These are phyloP conservation scores for Ctena decussata DNA, from an alignment of 2,888 invertebrate genomes.

Conservation along the genomic window DNA sequence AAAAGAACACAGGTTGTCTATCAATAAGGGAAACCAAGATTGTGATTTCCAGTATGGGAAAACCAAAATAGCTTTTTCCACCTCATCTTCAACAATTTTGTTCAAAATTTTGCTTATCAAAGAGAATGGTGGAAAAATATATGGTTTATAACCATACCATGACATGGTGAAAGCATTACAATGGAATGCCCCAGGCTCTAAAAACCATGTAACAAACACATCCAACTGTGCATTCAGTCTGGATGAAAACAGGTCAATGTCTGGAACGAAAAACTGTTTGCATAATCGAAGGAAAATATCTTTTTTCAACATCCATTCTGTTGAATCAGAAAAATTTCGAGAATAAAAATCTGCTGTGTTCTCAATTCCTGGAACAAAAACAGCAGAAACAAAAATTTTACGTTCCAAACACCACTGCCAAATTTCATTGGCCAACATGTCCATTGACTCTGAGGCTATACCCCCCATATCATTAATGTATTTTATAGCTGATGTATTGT, in stretches of 20 bases:
- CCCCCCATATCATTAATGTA: slow-evolving; percentile 46
- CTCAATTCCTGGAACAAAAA: slow-evolving; percentile 15
- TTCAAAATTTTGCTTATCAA: slow-evolving; percentile 44
- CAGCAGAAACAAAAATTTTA: slow-evolving; percentile 35
- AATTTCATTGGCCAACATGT: slow-evolving; percentile 29
- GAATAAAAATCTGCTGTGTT: slow-evolving; percentile 55
- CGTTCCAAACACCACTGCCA: slow-evolving; percentile 45
- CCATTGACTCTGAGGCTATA: slow-evolving; percentile 17
- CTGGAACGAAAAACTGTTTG: slow-evolving; percentile 39
- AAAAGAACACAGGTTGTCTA: neutral
- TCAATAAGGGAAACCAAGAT: neutral
- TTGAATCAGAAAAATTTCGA: slow-evolving; percentile 49
- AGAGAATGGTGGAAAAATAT: slow-evolving; percentile 63
- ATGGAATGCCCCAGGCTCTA: slow-evolving; percentile 39
- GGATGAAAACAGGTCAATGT: slow-evolving; percentile 60
- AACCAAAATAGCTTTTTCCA: slow-evolving; percentile 43
- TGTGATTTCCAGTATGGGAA: slow-evolving; percentile 46
- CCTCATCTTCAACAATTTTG: slow-evolving; percentile 48
- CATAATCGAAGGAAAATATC: slow-evolving; percentile 30
- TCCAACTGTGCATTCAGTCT: slow-evolving; percentile 21
- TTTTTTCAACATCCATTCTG: slow-evolving; percentile 58
- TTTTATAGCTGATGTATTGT: slow-evolving; percentile 25
- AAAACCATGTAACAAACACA: slow-evolving; percentile 50
- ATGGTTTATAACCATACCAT: slow-evolving; percentile 37
- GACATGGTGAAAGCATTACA: slow-evolving; percentile 54